phyloP scores from a whole-genome alignment of 2,888 invertebrate species.

The Cosmia pyralina region DNA sequence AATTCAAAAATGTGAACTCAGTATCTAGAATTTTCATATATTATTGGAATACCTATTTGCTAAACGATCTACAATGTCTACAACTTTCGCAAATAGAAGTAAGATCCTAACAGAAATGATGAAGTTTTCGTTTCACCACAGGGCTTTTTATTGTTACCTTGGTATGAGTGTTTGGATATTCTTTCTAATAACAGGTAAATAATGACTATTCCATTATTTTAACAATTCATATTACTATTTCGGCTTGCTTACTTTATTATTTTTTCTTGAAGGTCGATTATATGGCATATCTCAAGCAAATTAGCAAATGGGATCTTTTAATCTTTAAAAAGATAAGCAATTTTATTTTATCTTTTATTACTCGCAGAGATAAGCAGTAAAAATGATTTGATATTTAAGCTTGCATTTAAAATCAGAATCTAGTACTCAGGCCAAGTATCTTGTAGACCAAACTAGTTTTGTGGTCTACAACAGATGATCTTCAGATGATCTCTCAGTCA shows the following conservation, averaged over 20 bases:
- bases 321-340: neutral
- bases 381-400: too few species aligned
- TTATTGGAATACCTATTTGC: slow-evolving; percentile 14
- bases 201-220: slow-evolving; percentile 3
- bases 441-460: too few species aligned
- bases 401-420: neutral
- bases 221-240: neutral
- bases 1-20: slow-evolving; percentile 41
- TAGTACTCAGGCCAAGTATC: too few species aligned
- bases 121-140: slow-evolving; percentile 91
- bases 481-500: too few species aligned
- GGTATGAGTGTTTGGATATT: slow-evolving; percentile 95
- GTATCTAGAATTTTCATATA: slow-evolving; percentile 4
- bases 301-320: neutral
- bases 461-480: too few species aligned
- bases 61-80: slow-evolving; percentile 57
- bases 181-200: slow-evolving; percentile 93
- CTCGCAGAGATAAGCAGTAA: neutral
- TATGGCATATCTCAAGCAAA: neutral
- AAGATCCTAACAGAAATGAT: slow-evolving; percentile 81
- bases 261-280: neutral
- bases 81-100: slow-evolving; percentile 68
- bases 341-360: neutral
- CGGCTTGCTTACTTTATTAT: neutral
- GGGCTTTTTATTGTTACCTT: slow-evolving; percentile 95